These are phyloP conservation scores for Pseudomyrmex sp. DNA, from an alignment of 1,140 invertebrate genomes.

Conservation along the genomic window DNA sequence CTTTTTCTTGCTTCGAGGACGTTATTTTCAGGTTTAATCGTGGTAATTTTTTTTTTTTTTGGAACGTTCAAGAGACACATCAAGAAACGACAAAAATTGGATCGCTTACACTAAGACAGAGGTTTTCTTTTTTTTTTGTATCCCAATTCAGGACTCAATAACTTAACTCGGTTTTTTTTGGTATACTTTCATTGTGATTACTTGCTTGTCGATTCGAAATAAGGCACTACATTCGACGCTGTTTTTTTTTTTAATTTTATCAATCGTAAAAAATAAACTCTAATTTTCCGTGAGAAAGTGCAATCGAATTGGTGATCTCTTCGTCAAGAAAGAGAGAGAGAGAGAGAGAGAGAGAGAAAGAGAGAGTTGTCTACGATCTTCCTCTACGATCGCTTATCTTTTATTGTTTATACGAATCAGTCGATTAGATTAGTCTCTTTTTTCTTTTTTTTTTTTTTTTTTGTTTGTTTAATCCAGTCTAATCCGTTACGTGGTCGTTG, in stretches of 20 bases:
- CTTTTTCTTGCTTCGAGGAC: too few relatives aligned
- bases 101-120: neutral
- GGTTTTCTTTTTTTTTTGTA: too few relatives aligned
- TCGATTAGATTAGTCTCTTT: conserved; percentile 9
- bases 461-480: neutral
- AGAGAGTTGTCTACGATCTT: neutral
- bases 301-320: conserved; percentile 50
- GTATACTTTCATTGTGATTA: conserved; percentile 81
- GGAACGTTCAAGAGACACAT: conserved; percentile 13
- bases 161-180: neutral
- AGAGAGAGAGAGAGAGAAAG: neutral
- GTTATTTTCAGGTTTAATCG: too few relatives aligned
- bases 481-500: conserved; percentile 18
- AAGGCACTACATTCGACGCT: conserved; percentile 82
- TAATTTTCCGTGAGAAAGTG: conserved; percentile 49
- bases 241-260: conserved; percentile 57
- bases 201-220: conserved; percentile 77
- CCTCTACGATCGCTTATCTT: conserved; percentile 35
- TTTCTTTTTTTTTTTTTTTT: too few relatives aligned
- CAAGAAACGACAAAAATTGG: conserved; percentile 39
- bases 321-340: neutral
- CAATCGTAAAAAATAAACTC: conserved; percentile 70
- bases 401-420: conserved; percentile 11
- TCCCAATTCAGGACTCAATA: too few relatives aligned
- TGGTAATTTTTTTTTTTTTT: too few relatives aligned